phyloP scores from a whole-genome alignment of 2,888 invertebrate genomes.

The Dryobota labecula region DNA sequence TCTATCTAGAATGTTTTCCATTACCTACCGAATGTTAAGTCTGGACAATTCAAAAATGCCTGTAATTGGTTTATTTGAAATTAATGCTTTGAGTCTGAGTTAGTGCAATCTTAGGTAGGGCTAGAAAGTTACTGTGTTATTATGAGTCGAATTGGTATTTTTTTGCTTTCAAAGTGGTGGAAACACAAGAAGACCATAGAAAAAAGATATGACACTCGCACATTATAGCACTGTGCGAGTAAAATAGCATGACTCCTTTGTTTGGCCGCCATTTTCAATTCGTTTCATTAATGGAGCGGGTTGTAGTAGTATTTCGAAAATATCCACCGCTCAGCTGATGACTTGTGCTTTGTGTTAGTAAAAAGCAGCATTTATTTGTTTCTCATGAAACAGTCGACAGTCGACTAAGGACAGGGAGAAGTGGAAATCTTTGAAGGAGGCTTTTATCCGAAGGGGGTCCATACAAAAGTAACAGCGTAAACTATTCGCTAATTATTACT shows the following conservation, averaged over 20 bases:
- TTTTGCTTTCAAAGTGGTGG: neutral
- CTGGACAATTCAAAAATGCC: too few relatives aligned
- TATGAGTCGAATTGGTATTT: neutral
- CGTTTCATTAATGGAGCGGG: neutral
- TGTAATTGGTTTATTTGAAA: too few relatives aligned
- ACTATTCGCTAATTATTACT: too few relatives aligned
- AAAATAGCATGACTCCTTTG: neutral
- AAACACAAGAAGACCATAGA: neutral
- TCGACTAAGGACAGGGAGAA: too few relatives aligned
- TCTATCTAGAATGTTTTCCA: too few relatives aligned
- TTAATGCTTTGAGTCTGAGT: too few relatives aligned
- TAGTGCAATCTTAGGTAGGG: too few relatives aligned
- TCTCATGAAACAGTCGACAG: conserved; percentile 40
- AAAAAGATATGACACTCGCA: neutral
- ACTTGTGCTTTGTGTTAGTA: conserved; percentile 41
- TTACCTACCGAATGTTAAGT: too few relatives aligned
- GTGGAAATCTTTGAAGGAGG: too few relatives aligned
- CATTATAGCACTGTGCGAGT: neutral
- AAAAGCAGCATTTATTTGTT: conserved; percentile 61
- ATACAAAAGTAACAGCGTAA: too few relatives aligned
- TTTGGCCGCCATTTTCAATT: neutral
- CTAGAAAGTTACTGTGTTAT: too few relatives aligned
- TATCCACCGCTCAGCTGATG: neutral
- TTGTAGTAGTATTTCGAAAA: neutral
- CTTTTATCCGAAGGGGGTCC: too few relatives aligned